Conservation (phyloP, 1,140 invertebrate species). For the Choristoneura fumiferana region DNA sequence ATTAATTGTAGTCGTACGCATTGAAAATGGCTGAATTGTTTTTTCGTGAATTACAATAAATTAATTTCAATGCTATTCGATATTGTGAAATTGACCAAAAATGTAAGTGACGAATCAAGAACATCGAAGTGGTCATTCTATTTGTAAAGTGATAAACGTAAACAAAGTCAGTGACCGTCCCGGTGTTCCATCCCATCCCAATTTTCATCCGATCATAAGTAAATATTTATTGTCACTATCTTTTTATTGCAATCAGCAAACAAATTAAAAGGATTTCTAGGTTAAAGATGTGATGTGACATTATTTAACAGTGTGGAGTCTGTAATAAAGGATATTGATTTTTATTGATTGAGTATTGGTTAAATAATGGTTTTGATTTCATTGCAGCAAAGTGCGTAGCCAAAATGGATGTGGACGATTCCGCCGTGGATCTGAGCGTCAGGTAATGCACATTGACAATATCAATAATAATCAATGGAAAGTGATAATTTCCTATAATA, state of each 20-base stretch:
- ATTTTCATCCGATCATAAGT: conserved; percentile 10
- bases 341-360: conserved; percentile 25
- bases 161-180: conserved; percentile 8
- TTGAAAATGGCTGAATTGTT: conserved; percentile 18
- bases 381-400: conserved; percentile 37
- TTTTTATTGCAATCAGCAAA: neutral
- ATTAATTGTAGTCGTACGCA: conserved; percentile 19
- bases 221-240: conserved; percentile 15
- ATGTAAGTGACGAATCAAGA: neutral
- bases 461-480: conserved; percentile 4
- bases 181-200: conserved; percentile 9
- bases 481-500: conserved; percentile 22
- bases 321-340: conserved; percentile 7
- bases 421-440: conserved; percentile 87
- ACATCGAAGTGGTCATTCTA: neutral
- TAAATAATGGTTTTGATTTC: conserved; percentile 45
- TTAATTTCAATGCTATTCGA: conserved; percentile 9
- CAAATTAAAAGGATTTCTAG: conserved; percentile 13
- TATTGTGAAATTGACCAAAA: conserved; percentile 9
- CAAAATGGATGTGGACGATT: conserved; percentile 83
- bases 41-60: conserved; percentile 18
- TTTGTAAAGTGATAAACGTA: neutral
- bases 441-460: conserved; percentile 78
- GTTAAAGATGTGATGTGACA: neutral
- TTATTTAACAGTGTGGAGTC: neutral